A percentile compares a stretch with the other conserved stretches of the same genome.
Evolutionary conservation across 2,888 invertebrate genomes (phyloP).

Genomic region (Morinoia aosen): DNA sequence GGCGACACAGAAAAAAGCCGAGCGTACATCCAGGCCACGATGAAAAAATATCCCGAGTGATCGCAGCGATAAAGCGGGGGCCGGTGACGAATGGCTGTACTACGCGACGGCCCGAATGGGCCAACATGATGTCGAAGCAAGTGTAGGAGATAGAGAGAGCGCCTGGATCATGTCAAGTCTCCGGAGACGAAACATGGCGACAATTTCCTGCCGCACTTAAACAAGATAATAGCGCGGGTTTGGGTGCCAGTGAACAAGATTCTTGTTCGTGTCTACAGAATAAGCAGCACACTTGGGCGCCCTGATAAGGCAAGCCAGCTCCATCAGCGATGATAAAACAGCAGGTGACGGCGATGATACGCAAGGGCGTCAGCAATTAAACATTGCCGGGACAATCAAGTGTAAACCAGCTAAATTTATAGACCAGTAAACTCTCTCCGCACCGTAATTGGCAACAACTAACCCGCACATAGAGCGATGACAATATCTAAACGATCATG

Average conservation of each 20-base stretch:
- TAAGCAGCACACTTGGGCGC: constrained; percentile 40
- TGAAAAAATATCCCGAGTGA: constrained; percentile 30
- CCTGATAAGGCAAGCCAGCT: background rate
- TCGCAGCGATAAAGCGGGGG: background rate
- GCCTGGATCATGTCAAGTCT: constrained; percentile 51
- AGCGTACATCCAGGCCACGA: constrained; percentile 25
- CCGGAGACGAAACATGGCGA: constrained; percentile 48
- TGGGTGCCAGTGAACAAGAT: constrained; percentile 44
- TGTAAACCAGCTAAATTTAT: constrained; percentile 45
- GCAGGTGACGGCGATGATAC: constrained; percentile 45
- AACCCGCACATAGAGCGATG: background rate
- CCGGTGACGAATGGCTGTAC: constrained; percentile 40
- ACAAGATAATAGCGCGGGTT: constrained; percentile 51
- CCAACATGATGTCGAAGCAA: constrained; percentile 49
- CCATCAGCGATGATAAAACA: constrained; percentile 49
- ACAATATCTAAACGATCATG: constrained; percentile 17
- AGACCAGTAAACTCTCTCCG: background rate
- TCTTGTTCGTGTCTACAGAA: constrained; percentile 48
- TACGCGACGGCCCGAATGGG: constrained; percentile 25
- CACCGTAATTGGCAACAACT: constrained; percentile 24
- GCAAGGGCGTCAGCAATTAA: constrained; percentile 50
- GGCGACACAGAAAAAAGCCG: constrained; percentile 11
- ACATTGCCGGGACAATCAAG: constrained; percentile 52
- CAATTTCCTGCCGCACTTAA: constrained; percentile 50
- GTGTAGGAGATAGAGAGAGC: constrained; percentile 42